Conservation (phyloP, 2,888 invertebrate species). For the Synergus japonicus region DNA sequence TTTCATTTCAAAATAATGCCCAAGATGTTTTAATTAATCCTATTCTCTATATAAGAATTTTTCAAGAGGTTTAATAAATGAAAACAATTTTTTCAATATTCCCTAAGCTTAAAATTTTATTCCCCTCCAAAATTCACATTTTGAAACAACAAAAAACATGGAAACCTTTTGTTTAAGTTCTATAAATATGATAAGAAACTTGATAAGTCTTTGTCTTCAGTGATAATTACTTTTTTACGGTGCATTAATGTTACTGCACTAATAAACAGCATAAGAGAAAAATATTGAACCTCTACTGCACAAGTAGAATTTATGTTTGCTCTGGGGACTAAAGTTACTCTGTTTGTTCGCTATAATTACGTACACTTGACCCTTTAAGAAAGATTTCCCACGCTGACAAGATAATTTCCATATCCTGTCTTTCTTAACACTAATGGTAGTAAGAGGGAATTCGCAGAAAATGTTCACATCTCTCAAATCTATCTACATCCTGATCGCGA, state of each 20-base stretch:
- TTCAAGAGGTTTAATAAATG: no score
- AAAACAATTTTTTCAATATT: no score
- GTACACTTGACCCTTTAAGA: constrained; percentile 58
- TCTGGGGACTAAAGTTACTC: constrained; percentile 50
- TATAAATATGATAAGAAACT: not conserved
- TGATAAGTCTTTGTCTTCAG: not conserved
- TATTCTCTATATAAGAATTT: no score
- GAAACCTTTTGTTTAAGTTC: not conserved
- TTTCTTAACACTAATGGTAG: constrained; percentile 49
- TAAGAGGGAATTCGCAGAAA: constrained; percentile 29
- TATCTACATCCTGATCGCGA: constrained; percentile 37
- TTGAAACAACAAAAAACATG: not conserved
- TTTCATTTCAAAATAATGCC: not conserved
- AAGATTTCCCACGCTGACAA: constrained; percentile 72
- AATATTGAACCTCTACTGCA: constrained; percentile 42
- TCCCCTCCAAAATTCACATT: no score
- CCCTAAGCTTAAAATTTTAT: no score
- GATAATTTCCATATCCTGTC: constrained; percentile 65
- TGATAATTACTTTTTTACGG: not conserved
- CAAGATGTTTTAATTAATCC: no score
- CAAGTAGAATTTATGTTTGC: constrained; percentile 25
- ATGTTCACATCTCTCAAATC: constrained; percentile 44
- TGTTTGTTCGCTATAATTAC: constrained; percentile 50
- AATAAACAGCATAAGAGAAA: not conserved
- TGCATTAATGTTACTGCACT: not conserved